A percentile compares a stretch with the other conserved stretches of the same genome.
Evolutionary conservation across 30 jellyfish, hydroid and myxozoan species (phyloP).

Genomic region (Hydractinia symbiolongicarpus): DNA sequence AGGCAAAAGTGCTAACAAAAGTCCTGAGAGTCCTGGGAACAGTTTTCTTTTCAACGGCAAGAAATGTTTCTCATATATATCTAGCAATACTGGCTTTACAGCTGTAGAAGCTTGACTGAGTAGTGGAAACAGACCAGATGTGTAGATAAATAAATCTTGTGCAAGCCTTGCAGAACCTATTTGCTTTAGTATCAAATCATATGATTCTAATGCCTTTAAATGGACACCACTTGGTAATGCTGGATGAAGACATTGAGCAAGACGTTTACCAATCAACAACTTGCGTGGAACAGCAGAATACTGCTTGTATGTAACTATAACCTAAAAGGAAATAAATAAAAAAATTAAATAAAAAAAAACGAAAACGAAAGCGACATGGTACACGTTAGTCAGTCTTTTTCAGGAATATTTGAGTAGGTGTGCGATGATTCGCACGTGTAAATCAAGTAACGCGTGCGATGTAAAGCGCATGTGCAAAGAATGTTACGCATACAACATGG

Average conservation of each 20-base stretch:
- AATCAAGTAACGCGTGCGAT: no score
- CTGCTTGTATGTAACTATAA: slow-evolving; percentile 50
- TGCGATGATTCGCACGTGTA: no score
- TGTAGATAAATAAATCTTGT: slow-evolving; percentile 70
- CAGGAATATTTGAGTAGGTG: no score
- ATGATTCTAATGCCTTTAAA: slow-evolving; percentile 80
- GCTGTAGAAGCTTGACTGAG: slow-evolving; percentile 87
- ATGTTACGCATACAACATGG: no score
- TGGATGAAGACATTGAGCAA: slow-evolving; percentile 96
- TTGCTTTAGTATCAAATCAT: slow-evolving; percentile 59
- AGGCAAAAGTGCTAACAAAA: slow-evolving; percentile 75
- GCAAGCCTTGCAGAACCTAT: slow-evolving; percentile 71
- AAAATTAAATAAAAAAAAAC: background rate
- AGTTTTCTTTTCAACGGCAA: slow-evolving; percentile 66
- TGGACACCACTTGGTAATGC: slow-evolving; percentile 99
- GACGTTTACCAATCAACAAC: slow-evolving; percentile 83
- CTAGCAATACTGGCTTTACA: slow-evolving; percentile 74
- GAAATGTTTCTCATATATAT: slow-evolving; percentile 61
- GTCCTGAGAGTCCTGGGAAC: slow-evolving; percentile 81
- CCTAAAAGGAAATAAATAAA: slow-evolving; percentile 31
- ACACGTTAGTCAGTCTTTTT: no score
- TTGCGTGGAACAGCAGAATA: slow-evolving; percentile 78
- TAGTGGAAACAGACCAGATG: slow-evolving; percentile 78
- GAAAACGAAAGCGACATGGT: background rate
- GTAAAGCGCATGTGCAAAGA: no score